Percentiles rank a stretch among this genome's conserved stretches.
These are phyloP conservation scores for Eurois occulta DNA, from an alignment of 2,888 invertebrate species.

Conservation along the genomic window DNA sequence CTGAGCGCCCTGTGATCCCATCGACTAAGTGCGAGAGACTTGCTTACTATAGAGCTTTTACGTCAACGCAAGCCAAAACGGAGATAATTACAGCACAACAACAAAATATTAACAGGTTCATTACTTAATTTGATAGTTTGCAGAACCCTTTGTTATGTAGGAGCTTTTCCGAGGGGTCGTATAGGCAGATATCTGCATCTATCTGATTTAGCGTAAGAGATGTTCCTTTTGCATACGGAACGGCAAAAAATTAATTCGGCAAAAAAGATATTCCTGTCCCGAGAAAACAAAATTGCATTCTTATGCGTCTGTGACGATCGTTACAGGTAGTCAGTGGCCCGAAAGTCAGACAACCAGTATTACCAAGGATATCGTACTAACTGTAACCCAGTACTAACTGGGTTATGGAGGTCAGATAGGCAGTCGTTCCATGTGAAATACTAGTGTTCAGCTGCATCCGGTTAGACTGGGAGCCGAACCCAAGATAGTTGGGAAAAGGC, in stretches of 20 bases:
- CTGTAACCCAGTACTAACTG: too few species aligned
- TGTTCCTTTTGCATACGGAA: background rate
- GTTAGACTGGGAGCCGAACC: too few species aligned
- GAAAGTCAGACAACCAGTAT: too few species aligned
- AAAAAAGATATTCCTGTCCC: background rate
- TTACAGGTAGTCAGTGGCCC: too few species aligned
- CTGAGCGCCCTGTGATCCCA: constrained; percentile 35
- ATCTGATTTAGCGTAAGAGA: background rate
- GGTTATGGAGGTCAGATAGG: too few species aligned
- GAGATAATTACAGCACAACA: constrained; percentile 27
- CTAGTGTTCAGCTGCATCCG: too few species aligned
- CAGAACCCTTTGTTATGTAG: background rate
- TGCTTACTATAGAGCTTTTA: constrained; percentile 35
- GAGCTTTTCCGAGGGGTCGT: too few species aligned
- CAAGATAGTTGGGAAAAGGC: too few species aligned
- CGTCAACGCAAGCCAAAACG: constrained; percentile 38
- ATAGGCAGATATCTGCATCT: background rate
- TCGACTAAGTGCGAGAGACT: constrained; percentile 43
- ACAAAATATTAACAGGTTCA: constrained; percentile 27
- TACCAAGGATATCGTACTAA: too few species aligned
- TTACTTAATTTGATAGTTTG: background rate
- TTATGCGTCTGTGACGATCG: background rate
- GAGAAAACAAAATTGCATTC: background rate
- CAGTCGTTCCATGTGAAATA: too few species aligned
- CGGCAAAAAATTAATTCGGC: background rate